Evolutionary conservation across 2,797 vertebrate species (phyloP).

Genomic region (Ispidina lecontei): DNA sequence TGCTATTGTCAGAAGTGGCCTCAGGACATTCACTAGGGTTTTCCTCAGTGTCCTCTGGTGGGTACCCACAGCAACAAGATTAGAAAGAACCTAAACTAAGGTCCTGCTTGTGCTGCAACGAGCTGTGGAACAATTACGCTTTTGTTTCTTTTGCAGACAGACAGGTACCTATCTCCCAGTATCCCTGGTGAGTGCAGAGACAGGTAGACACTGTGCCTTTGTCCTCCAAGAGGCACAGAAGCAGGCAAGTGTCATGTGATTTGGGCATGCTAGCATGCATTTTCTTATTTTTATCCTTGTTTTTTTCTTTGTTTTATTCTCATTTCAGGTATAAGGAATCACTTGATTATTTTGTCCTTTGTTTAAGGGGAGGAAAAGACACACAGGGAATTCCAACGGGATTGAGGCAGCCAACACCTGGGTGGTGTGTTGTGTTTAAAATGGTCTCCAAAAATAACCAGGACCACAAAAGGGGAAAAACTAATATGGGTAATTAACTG

Average conservation of each 20-base stretch:
- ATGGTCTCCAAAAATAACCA: slow-evolving; percentile 56
- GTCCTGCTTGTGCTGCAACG: background rate
- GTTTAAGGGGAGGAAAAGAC: background rate
- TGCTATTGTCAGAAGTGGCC: background rate
- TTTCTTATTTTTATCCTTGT: background rate
- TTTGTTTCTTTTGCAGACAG: background rate
- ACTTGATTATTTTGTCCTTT: slow-evolving; percentile 1
- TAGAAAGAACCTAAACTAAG: background rate
- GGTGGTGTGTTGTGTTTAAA: slow-evolving; percentile 54
- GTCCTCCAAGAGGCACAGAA: background rate
- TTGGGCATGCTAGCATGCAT: background rate
- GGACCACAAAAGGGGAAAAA: slow-evolving; percentile 35
- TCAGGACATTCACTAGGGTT: background rate
- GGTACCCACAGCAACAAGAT: background rate
- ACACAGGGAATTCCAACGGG: background rate
- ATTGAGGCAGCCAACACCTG: slow-evolving; percentile 46
- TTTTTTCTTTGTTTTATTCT: background rate
- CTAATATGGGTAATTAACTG: slow-evolving; percentile 55
- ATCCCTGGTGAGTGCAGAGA: background rate
- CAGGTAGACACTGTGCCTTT: background rate
- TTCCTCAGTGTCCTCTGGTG: background rate
- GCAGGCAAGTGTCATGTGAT: background rate
- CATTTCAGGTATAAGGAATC: background rate
- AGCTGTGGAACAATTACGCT: background rate
- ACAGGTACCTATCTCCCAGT: background rate